Percentiles rank a stretch among this genome's conserved stretches.
phyloP scores from a whole-genome alignment of 2,888 invertebrate genomes.

The Trachelus iudaicus region DNA sequence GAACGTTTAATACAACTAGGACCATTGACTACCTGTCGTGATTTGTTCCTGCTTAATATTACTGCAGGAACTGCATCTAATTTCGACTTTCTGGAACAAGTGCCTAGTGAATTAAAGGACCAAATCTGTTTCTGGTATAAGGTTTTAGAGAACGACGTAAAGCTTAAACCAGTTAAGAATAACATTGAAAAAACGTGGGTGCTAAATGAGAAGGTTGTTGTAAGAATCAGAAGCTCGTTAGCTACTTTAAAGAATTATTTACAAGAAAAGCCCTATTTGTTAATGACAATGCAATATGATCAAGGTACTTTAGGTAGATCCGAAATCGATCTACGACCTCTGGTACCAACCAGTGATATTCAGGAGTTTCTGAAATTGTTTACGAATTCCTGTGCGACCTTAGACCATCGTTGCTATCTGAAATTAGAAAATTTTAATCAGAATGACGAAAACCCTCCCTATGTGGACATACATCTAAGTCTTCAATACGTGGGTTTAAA shows the following conservation, averaged over 20 bases:
- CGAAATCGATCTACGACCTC: slow-evolving; percentile 68
- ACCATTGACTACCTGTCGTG: slow-evolving; percentile 47
- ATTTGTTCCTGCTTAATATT: slow-evolving; percentile 69
- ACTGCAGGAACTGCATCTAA: slow-evolving; percentile 70
- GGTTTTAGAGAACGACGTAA: slow-evolving; percentile 55
- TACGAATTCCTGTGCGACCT: slow-evolving; percentile 58
- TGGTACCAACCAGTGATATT: slow-evolving; percentile 66
- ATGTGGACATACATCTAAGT: slow-evolving; percentile 68
- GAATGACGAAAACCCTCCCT: slow-evolving; percentile 56
- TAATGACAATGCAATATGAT: slow-evolving; percentile 63
- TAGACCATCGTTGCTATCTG: slow-evolving; percentile 62
- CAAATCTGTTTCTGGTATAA: slow-evolving; percentile 51
- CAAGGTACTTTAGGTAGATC: slow-evolving; percentile 64
- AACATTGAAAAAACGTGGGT: slow-evolving; percentile 53
- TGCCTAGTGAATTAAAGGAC: slow-evolving; percentile 16
- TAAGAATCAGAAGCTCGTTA: slow-evolving; percentile 67
- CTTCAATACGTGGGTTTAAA: slow-evolving; percentile 62
- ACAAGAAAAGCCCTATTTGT: slow-evolving; percentile 66
- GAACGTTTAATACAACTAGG: slow-evolving; percentile 61
- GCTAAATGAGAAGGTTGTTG: slow-evolving; percentile 68
- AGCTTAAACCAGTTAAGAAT: slow-evolving; percentile 51
- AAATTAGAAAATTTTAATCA: slow-evolving; percentile 20
- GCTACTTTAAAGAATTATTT: slow-evolving; percentile 66
- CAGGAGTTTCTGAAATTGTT: slow-evolving; percentile 62
- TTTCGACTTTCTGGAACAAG: slow-evolving; percentile 66